phyloP scores from a whole-genome alignment of 2,888 invertebrate genomes.

The Odontomyia ornata region DNA sequence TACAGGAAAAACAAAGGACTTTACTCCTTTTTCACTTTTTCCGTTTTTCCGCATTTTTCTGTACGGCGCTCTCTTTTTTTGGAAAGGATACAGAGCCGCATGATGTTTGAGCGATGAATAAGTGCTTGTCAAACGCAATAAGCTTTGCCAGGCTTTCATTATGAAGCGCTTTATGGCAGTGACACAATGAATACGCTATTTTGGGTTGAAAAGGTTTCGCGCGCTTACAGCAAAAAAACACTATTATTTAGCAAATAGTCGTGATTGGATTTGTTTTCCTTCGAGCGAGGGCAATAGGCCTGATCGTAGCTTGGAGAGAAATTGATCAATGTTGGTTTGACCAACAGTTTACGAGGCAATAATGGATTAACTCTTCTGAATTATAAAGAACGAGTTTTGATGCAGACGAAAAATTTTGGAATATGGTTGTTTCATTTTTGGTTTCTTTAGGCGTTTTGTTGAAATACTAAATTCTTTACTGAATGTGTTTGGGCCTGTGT shows the following conservation, averaged over 20 bases:
- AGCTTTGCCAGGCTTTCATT: not conserved
- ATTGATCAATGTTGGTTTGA: not conserved
- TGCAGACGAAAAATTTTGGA: no score
- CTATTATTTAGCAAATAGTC: constrained; percentile 41
- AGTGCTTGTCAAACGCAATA: constrained; percentile 41
- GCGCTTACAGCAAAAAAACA: constrained; percentile 3
- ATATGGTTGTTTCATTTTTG: no score
- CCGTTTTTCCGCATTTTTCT: not conserved
- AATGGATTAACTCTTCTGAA: no score
- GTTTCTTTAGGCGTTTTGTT: no score
- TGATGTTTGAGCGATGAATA: constrained; percentile 29
- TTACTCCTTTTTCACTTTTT: not conserved
- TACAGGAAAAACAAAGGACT: not conserved
- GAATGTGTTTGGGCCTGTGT: no score
- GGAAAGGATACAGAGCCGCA: not conserved
- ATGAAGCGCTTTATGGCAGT: constrained; percentile 28
- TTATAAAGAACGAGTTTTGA: no score
- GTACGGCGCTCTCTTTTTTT: not conserved
- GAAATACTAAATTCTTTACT: no score
- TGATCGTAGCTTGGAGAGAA: not conserved
- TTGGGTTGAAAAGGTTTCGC: constrained; percentile 32
- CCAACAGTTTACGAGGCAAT: not conserved
- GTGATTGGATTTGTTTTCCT: constrained; percentile 40
- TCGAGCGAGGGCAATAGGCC: not conserved
- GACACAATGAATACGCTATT: constrained; percentile 38